Evolutionary conservation across 2,113 vertebrate genomes (phyloP), one percentile per base, ranked within the genome.

Genomic region (Ellobius talpinus): DNA sequence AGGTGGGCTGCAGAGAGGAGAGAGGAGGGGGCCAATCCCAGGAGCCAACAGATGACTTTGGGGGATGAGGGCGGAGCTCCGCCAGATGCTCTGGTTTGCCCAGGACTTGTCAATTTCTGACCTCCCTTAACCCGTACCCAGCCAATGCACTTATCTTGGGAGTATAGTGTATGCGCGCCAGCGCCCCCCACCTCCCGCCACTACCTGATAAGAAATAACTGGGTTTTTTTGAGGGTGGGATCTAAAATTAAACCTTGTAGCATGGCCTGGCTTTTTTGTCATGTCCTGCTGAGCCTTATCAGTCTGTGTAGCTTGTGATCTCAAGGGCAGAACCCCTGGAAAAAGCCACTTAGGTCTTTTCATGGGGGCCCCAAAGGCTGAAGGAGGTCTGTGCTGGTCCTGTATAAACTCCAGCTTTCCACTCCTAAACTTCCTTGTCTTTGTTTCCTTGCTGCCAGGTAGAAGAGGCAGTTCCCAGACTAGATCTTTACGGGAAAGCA

Each of bases 61-160:
- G 50, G 4, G 13, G 16, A 39, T 8, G 52, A 73, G 89, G 96
- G 96, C 63, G 91, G 96, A 39, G 89, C 78, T 73, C 61, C 47
- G 24, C 36, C 21, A 1, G 31, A 26, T 0, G 39, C 3, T 45
- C 84, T 2, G 0, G 26, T 70, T 58, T 9, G 10, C 82, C 1
- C 76, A 68, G 82, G 68, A 65, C 33, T 13, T 0, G 94, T 91
- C 21, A 9, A 7, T 63, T 84, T 87, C 78, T 14, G 55, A 58
- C 19, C 19, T 58, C 55, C 55, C 55, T 58, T 58, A 58, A 58
- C 55, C 55, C 55, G 55, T 4, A 63, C 0, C 7, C 45, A 55
- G 45, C 66, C 26, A 29, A 0, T 13, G 31, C 5, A 0, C 17
- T 42, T 19, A 26, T 52, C 77, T 7, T 0, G 2, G 42, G 29